These are phyloP conservation scores for Gambusia yucatana DNA, from an alignment of 2,797 vertebrate genomes.

Conservation along the genomic window DNA sequence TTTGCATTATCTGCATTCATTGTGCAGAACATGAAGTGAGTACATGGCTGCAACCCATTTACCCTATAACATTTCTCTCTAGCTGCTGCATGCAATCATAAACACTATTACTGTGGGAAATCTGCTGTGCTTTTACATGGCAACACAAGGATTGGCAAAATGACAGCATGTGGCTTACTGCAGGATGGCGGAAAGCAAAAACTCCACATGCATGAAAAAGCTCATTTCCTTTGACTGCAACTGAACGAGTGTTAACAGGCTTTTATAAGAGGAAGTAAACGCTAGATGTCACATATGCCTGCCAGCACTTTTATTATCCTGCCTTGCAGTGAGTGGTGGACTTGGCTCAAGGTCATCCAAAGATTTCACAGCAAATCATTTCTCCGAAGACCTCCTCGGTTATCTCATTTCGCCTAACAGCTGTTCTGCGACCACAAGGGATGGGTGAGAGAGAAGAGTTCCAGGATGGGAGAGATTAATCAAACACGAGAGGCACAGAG, in stretches of 20 bases:
- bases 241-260: constrained; percentile 12
- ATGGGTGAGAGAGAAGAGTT: constrained; percentile 38
- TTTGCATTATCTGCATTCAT: constrained; percentile 13
- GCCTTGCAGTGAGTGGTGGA: constrained; percentile 36
- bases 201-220: neutral
- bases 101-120: constrained; percentile 4
- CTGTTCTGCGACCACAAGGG: constrained; percentile 63
- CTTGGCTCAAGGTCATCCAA: constrained; percentile 44
- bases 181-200: constrained; percentile 9
- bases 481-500: constrained; percentile 42
- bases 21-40: neutral
- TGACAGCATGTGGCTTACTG: neutral
- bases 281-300: constrained; percentile 7
- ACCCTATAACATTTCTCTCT: neutral
- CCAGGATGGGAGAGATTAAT: constrained; percentile 51
- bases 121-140: constrained; percentile 4
- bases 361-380: constrained; percentile 64
- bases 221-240: constrained; percentile 8
- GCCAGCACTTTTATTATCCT: constrained; percentile 24
- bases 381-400: constrained; percentile 51
- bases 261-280: constrained; percentile 12
- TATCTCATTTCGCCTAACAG: constrained; percentile 68
- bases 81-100: constrained; percentile 16
- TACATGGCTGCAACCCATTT: constrained; percentile 5
- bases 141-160: neutral